phyloP scores from a whole-genome alignment of 2,797 vertebrate genomes.

The Echeneis naucrates region DNA sequence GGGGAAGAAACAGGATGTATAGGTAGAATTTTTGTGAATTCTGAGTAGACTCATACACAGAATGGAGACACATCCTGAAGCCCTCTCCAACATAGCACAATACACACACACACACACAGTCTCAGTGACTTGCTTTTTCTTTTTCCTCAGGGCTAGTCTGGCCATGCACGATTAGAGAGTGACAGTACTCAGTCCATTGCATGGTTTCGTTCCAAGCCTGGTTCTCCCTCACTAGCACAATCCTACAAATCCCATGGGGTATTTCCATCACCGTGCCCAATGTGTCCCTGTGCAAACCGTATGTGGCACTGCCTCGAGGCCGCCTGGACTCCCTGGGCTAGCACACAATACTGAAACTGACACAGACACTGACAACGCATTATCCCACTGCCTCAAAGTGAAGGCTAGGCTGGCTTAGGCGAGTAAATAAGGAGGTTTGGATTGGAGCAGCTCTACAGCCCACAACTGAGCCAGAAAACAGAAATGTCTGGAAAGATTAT shows the following conservation, averaged over 20 bases:
- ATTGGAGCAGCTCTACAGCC: constrained; percentile 25
- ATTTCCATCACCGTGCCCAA: constrained; percentile 68
- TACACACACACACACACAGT: constrained; percentile 38
- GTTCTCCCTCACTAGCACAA: constrained; percentile 59
- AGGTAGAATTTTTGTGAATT: constrained; percentile 14
- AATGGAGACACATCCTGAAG: constrained; percentile 33
- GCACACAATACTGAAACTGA: constrained; percentile 64
- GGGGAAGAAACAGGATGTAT: no score
- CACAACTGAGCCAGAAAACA: constrained; percentile 29
- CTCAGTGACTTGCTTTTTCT: constrained; percentile 54
- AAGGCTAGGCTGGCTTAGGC: constrained; percentile 39
- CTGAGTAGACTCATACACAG: constrained; percentile 10
- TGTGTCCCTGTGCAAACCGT: constrained; percentile 65
- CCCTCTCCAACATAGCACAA: constrained; percentile 17
- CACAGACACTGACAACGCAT: constrained; percentile 62
- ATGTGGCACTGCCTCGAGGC: constrained; percentile 67
- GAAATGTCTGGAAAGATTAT: constrained; percentile 44
- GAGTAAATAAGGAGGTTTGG: constrained; percentile 44
- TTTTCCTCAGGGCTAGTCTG: constrained; percentile 76
- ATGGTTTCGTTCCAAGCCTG: constrained; percentile 70
- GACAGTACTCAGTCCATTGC: constrained; percentile 76
- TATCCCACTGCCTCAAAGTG: constrained; percentile 59
- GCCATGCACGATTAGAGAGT: constrained; percentile 77
- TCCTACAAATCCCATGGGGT: constrained; percentile 68
- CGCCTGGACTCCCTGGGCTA: constrained; percentile 47